phyloP scores from a whole-genome alignment of 2,888 invertebrate genomes.

The Catocala fraxini region DNA sequence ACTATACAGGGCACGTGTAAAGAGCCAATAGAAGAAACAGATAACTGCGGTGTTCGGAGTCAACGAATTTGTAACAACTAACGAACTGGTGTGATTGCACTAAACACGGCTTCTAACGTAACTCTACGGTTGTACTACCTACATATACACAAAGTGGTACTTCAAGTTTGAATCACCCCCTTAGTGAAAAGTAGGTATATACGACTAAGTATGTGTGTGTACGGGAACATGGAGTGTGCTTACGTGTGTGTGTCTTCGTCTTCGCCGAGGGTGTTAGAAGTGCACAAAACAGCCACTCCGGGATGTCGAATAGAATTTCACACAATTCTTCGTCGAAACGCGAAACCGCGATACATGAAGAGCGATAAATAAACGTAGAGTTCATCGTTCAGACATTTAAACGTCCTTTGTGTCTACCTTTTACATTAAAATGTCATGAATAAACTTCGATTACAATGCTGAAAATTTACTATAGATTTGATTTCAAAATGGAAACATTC shows the following conservation, averaged over 20 bases:
- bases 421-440: neutral
- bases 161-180: conserved; percentile 26
- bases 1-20: conserved; percentile 26
- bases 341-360: neutral
- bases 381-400: neutral
- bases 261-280: neutral
- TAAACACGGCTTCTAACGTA: conserved; percentile 9
- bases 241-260: conserved; percentile 3
- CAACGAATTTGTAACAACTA: conserved; percentile 30
- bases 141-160: conserved; percentile 5
- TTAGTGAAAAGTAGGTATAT: conserved; percentile 34
- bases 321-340: conserved; percentile 11
- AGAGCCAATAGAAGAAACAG: conserved; percentile 24
- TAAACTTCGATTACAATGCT: no score
- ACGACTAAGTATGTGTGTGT: conserved; percentile 23
- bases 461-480: neutral
- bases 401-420: neutral
- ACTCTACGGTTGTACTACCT: neutral
- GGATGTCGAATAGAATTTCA: conserved; percentile 19
- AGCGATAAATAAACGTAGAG: neutral
- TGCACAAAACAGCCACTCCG: conserved; percentile 1
- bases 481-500: conserved; percentile 23
- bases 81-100: conserved; percentile 22
- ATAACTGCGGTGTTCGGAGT: conserved; percentile 17
- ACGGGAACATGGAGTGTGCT: neutral